Percentiles rank a stretch among this genome's conserved stretches.
phyloP scores from a whole-genome alignment of 1,140 invertebrate genomes.

The Neodiprion virginianus region DNA sequence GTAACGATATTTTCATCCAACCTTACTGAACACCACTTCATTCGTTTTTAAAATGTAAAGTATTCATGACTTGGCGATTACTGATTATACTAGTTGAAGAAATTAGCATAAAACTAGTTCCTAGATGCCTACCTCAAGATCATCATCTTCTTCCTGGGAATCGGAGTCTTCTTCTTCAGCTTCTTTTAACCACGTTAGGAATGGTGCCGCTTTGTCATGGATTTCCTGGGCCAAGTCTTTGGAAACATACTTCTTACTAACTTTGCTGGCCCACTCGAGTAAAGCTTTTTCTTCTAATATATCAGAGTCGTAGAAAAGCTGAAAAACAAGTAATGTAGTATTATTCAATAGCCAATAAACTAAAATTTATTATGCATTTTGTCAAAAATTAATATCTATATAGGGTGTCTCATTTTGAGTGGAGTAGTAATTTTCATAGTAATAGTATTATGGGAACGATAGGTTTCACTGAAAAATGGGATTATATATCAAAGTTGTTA shows the following conservation, averaged over 20 bases:
- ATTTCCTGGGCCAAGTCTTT: constrained; percentile 93
- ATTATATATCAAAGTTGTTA: too few species aligned
- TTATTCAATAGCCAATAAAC: constrained; percentile 10
- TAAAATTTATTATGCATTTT: not conserved
- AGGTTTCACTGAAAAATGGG: too few species aligned
- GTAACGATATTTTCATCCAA: too few species aligned
- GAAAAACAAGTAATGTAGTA: constrained; percentile 30
- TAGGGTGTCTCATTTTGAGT: too few species aligned
- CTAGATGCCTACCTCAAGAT: constrained; percentile 62
- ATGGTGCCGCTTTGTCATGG: constrained; percentile 88
- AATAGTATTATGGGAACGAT: too few species aligned
- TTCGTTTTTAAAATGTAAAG: not conserved
- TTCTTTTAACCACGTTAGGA: constrained; percentile 96
- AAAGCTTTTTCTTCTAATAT: constrained; percentile 94
- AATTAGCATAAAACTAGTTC: not conserved
- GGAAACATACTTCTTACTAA: constrained; percentile 91
- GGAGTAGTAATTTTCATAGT: too few species aligned
- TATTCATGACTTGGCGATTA: not conserved
- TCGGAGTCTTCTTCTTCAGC: constrained; percentile 92
- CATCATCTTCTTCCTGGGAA: constrained; percentile 73
- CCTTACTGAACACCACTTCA: not conserved
- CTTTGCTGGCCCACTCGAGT: constrained; percentile 94
- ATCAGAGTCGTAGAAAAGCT: constrained; percentile 93
- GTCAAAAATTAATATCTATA: too few species aligned
- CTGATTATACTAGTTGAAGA: too few species aligned